These are phyloP conservation scores for Biston betularia DNA, from an alignment of 2,888 invertebrate genomes.

Conservation along the genomic window DNA sequence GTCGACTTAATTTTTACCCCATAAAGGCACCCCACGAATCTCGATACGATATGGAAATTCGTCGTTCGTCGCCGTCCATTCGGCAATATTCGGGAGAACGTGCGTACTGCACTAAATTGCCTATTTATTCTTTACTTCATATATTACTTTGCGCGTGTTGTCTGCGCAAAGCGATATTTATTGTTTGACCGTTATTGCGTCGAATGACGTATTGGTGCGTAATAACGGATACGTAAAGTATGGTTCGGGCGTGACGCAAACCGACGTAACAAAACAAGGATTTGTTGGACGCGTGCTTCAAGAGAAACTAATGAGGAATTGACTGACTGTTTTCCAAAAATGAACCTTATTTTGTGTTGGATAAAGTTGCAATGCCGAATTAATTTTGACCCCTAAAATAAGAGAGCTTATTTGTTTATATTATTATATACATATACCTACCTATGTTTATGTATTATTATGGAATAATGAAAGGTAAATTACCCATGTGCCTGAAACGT, in stretches of 20 bases:
- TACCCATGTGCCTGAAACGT: too few species aligned
- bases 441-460: too few species aligned
- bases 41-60: constrained; percentile 85
- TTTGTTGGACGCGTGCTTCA: constrained; percentile 18
- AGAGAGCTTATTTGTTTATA: too few species aligned
- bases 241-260: constrained; percentile 65
- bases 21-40: constrained; percentile 83
- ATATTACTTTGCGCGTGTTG: constrained; percentile 86
- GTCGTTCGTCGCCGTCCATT: constrained; percentile 80
- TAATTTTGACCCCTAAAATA: too few species aligned
- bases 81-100: constrained; percentile 83
- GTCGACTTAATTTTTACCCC: constrained; percentile 85
- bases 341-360: too few species aligned
- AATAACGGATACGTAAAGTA: constrained; percentile 74
- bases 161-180: constrained; percentile 86
- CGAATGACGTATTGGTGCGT: constrained; percentile 84
- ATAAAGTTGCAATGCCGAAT: too few species aligned
- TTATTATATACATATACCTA: too few species aligned
- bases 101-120: constrained; percentile 84
- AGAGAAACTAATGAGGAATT: neutral
- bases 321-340: neutral
- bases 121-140: constrained; percentile 87
- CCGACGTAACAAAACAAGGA: constrained; percentile 38
- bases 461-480: too few species aligned
- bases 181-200: constrained; percentile 85